phyloP scores from a whole-genome alignment of 2,888 invertebrate genomes.

The Herminia tarsipennalis region DNA sequence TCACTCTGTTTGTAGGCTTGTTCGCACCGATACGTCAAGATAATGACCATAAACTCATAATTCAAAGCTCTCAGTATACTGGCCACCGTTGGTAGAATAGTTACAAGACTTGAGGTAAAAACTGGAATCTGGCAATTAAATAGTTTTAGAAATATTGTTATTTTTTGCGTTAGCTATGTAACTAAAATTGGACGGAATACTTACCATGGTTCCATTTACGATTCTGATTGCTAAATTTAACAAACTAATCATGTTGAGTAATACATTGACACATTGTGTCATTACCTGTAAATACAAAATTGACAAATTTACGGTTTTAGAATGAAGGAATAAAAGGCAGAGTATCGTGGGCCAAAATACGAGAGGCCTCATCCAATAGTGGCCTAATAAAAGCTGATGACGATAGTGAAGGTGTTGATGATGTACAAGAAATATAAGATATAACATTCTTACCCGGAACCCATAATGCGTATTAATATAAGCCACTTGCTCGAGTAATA shows the following conservation, averaged over 20 bases:
- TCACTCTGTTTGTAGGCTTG: background rate
- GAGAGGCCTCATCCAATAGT: too few relatives aligned
- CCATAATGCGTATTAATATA: slow-evolving; percentile 39
- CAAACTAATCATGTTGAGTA: slow-evolving; percentile 20
- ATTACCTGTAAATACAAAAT: slow-evolving; percentile 24
- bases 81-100: background rate
- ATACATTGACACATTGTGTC: slow-evolving; percentile 8
- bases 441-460: slow-evolving; percentile 26
- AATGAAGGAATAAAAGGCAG: too few relatives aligned
- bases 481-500: slow-evolving; percentile 34
- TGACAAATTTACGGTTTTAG: too few relatives aligned
- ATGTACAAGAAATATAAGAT: too few relatives aligned
- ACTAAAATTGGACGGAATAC: too few relatives aligned
- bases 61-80: background rate
- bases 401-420: too few relatives aligned
- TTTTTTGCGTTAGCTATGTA: too few relatives aligned
- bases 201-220: background rate
- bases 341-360: too few relatives aligned
- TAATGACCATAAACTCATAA: slow-evolving; percentile 1
- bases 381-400: too few relatives aligned
- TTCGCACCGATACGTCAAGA: background rate
- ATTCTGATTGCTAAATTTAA: slow-evolving; percentile 24
- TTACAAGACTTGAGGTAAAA: background rate
- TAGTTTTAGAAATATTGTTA: too few relatives aligned
- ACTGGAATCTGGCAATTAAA: too few relatives aligned